Base-by-base conservation (phyloP, 2,797 vertebrate genomes). In the Chaunax sp. region DNA sequence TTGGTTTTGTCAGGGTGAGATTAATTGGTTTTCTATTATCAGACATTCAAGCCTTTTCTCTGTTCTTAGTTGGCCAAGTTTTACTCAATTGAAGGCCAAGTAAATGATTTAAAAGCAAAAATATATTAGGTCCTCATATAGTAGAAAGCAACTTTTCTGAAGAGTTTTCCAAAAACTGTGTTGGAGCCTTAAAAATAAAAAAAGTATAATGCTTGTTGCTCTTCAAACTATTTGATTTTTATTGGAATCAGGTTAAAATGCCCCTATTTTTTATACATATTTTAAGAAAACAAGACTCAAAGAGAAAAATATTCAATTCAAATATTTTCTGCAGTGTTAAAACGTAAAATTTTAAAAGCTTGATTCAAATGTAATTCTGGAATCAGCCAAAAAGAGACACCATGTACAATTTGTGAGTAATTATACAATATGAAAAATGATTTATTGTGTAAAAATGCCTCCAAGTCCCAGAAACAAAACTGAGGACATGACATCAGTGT, bases 11-110 rank as follows among this genome's bases (percentile, higher is more conserved):
- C 77, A 37, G 53, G 8, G 15, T 28, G 70, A 61, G 37, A 69
- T 79, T 73, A 78, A 83, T 78, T 68, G 65, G 73, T 57, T 82
- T 84, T 56, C 28, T 49, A 25, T 80, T 52, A 66, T 78, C 64
- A 72, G 51, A 58, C 49, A 41, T 55, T 53, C 55, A 35, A 33
- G 14, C n/a, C 3, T 54, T 22, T 59, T 37, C 40, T 58, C 49
- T 40, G 11, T 9, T 16, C 41, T 59, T 55, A 12, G 38, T 47
- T 44, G 30, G 52, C 14, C 68, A 25, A 18, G 43, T 49, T 52
- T 35, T 58, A 33, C 55, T 80, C 4, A 22, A 59, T 65, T 47
- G 19, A 61, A 16, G 13, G 25, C 38, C 1, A 25, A 41, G 15
- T 20, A 52, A 56, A 59, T 60, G 46, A 35, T 10, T 35, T 35